A percentile compares a stretch with the other conserved stretches of the same genome.
phyloP scores from a whole-genome alignment of 2,797 vertebrate genomes.

The Acanthopagrus latus region DNA sequence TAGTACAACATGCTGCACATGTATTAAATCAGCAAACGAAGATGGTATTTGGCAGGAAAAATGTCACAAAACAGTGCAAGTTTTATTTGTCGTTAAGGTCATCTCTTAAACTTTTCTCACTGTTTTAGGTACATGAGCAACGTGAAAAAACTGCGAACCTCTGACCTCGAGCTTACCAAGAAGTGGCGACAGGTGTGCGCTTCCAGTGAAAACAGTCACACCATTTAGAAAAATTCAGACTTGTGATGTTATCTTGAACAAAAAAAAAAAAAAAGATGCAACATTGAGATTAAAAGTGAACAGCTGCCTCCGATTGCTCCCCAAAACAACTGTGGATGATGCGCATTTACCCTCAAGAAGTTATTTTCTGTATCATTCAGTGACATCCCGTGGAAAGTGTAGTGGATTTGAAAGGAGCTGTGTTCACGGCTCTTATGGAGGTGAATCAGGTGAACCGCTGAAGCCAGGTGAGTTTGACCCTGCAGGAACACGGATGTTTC shows the following conservation, averaged over 20 bases:
- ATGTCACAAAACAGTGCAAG: neutral
- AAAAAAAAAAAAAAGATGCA: too few species aligned
- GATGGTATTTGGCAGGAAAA: neutral
- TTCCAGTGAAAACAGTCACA: neutral
- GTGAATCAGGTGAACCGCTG: conserved; percentile 3
- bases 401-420: neutral
- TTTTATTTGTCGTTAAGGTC: neutral
- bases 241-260: too few species aligned
- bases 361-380: neutral
- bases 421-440: neutral
- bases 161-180: neutral
- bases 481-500: conserved; percentile 62
- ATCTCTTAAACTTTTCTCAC: neutral
- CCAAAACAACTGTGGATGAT: neutral
- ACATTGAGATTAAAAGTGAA: neutral
- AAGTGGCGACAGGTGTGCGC: neutral
- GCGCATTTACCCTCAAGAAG: neutral
- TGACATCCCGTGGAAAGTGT: neutral
- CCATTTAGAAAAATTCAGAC: neutral
- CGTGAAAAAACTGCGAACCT: neutral
- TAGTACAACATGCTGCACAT: conserved; percentile 51
- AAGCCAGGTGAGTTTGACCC: conserved; percentile 62
- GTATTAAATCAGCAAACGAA: conserved; percentile 24
- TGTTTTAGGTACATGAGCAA: neutral
- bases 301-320: neutral